These are phyloP conservation scores for Cheirogaleus medius DNA, from an alignment of 2,113 vertebrate species.

Conservation along the genomic window DNA sequence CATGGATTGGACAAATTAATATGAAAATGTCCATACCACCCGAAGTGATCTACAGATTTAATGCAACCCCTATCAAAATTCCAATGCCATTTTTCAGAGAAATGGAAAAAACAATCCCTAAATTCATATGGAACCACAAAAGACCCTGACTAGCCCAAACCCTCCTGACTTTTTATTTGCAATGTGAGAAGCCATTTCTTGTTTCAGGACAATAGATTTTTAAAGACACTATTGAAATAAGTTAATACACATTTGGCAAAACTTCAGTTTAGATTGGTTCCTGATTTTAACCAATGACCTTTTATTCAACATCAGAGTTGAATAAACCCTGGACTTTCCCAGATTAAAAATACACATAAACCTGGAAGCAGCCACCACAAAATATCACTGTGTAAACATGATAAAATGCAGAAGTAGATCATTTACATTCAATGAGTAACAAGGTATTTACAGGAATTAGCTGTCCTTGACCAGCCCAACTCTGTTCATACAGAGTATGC, in stretches of 20 bases:
- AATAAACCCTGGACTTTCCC: conserved; percentile 80
- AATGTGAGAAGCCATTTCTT: not conserved
- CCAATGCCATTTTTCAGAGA: not conserved
- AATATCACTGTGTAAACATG: conserved; percentile 79
- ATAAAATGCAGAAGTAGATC: conserved; percentile 79
- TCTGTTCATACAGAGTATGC: conserved; percentile 77
- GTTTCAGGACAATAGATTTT: conserved; percentile 13
- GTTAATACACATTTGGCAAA: conserved; percentile 1
- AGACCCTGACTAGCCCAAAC: not conserved
- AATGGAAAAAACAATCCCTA: not conserved
- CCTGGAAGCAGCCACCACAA: conserved; percentile 71
- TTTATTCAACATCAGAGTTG: conserved; percentile 75
- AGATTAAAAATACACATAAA: conserved; percentile 73
- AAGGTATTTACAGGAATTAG: conserved; percentile 67
- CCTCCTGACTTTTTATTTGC: not conserved
- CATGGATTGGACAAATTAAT: not conserved
- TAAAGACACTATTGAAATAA: conserved; percentile 28
- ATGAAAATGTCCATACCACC: not conserved
- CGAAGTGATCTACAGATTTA: not conserved
- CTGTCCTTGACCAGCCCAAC: conserved; percentile 80
- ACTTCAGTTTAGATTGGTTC: conserved; percentile 40
- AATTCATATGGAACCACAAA: not conserved
- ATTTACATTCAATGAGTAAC: conserved; percentile 73
- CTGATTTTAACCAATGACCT: conserved; percentile 76
- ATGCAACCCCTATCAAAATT: not conserved